These are phyloP conservation scores for Troilus luridus DNA, from an alignment of 2,888 invertebrate species.

Conservation along the genomic window DNA sequence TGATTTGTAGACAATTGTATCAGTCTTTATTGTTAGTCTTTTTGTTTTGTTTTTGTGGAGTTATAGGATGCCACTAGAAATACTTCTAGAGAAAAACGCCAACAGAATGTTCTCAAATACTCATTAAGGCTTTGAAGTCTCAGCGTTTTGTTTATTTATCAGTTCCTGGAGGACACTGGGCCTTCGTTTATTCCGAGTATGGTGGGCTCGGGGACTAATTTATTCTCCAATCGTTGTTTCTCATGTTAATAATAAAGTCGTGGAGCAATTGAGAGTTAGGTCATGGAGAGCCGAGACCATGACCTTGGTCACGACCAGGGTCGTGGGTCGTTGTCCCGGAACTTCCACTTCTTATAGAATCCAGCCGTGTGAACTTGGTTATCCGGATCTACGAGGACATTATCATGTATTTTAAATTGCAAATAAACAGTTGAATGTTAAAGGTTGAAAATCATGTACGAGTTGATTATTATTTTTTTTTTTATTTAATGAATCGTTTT, in stretches of 20 bases:
- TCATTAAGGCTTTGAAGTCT: neutral
- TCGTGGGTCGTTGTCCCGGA: conserved; percentile 20
- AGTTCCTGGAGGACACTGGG: conserved; percentile 15
- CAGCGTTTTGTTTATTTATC: neutral
- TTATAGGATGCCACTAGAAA: too few relatives aligned
- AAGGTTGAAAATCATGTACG: too few relatives aligned
- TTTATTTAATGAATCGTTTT: too few relatives aligned
- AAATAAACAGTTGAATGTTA: too few relatives aligned
- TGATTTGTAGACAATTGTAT: too few relatives aligned
- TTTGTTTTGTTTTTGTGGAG: too few relatives aligned
- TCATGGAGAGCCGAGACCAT: neutral
- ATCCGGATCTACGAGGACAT: too few relatives aligned
- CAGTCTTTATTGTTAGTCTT: too few relatives aligned
- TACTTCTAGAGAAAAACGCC: neutral
- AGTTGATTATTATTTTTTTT: too few relatives aligned
- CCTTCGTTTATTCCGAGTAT: neutral
- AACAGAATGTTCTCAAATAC: neutral
- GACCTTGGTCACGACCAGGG: neutral
- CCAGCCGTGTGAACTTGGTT: neutral
- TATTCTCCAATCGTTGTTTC: neutral
- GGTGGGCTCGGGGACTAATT: neutral
- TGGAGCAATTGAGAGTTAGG: neutral
- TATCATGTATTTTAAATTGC: too few relatives aligned
- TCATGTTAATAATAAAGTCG: neutral
- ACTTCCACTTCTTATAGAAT: neutral